Evolutionary conservation across 2,797 vertebrate species (phyloP).

Genomic region (Paramormyrops hopkinsi): DNA sequence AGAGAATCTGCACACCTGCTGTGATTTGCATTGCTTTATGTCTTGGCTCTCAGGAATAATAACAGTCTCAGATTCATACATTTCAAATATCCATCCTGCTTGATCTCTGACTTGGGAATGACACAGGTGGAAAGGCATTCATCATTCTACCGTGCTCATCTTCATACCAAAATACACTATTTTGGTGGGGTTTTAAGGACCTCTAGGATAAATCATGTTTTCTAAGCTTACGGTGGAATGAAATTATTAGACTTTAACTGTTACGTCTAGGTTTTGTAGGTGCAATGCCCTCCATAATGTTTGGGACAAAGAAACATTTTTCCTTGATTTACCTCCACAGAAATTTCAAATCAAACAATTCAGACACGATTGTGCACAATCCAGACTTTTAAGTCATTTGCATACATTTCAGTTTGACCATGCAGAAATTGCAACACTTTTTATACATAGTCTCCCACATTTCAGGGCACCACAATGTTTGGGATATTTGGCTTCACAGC

Average conservation of each 20-base stretch:
- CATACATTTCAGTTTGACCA: too few relatives aligned
- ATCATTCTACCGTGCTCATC: neutral
- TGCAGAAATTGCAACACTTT: too few relatives aligned
- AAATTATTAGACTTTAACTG: neutral
- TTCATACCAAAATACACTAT: neutral
- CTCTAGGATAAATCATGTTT: neutral
- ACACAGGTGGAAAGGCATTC: neutral
- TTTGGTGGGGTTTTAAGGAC: neutral
- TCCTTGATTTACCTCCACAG: neutral
- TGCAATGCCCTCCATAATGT: neutral
- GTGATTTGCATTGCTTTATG: neutral
- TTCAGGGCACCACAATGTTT: too few relatives aligned
- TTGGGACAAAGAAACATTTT: neutral
- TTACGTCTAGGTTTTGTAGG: neutral
- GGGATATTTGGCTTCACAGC: too few relatives aligned
- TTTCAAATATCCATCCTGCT: neutral
- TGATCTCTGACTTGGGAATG: neutral
- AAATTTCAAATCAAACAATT: too few relatives aligned
- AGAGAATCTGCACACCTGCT: neutral
- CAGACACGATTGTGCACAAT: too few relatives aligned
- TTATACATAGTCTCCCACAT: too few relatives aligned
- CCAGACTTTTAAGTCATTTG: too few relatives aligned
- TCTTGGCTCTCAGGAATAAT: neutral
- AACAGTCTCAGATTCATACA: neutral
- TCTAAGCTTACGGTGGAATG: neutral